A percentile compares a stretch with the other conserved stretches of the same genome.
These are phyloP conservation scores for Nibea albiflora DNA, from an alignment of 2,113 vertebrate genomes.

Conservation along the genomic window DNA sequence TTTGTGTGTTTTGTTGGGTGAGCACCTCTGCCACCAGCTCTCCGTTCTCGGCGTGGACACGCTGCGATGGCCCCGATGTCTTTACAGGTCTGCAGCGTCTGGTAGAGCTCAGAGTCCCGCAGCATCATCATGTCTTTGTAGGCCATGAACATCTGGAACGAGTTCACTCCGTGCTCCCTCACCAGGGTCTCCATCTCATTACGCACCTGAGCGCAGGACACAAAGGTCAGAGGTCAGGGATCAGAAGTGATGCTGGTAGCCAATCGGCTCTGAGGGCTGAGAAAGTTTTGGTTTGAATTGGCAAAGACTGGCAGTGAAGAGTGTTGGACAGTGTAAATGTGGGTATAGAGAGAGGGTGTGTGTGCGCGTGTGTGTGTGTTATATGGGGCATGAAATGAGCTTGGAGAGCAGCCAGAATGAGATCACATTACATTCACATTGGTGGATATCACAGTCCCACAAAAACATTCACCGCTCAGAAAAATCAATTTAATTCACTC, in stretches of 20 bases:
- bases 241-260: not conserved
- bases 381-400: conserved; percentile 69
- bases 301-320: not conserved
- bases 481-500: conserved; percentile 16
- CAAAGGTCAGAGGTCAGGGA: conserved; percentile 11
- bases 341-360: not conserved
- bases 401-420: conserved; percentile 52
- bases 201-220: conserved; percentile 85
- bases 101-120: conserved; percentile 95
- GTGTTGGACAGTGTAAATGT: not conserved
- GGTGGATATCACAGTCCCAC: conserved; percentile 9
- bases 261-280: not conserved
- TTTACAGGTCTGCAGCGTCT: conserved; percentile 92
- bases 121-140: conserved; percentile 98
- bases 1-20: not conserved
- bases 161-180: conserved; percentile 96
- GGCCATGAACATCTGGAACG: conserved; percentile 98
- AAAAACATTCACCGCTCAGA: not conserved
- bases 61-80: conserved; percentile 93
- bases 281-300: not conserved
- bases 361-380: conserved; percentile 20
- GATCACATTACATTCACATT: conserved; percentile 36
- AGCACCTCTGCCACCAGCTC: conserved; percentile 95
- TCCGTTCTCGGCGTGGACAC: conserved; percentile 95
- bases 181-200: conserved; percentile 95